Evolutionary conservation across 2,113 vertebrate genomes (phyloP).

Genomic region (Mesoclemmys tuberculata): DNA sequence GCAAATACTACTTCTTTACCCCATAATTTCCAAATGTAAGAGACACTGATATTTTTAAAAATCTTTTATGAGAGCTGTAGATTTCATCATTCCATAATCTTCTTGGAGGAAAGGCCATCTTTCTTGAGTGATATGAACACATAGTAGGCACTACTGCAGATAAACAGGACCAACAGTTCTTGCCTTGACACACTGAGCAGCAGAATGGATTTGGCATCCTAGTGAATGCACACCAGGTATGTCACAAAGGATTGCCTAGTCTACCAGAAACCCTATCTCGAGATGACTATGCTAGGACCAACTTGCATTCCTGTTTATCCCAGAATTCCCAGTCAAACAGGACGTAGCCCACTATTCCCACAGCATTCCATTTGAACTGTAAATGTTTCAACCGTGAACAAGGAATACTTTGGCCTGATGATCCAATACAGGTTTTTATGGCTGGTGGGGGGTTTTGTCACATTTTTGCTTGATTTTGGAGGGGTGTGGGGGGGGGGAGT

Average conservation of each 20-base stretch:
- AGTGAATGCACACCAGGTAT: neutral
- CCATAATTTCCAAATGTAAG: neutral
- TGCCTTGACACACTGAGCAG: neutral
- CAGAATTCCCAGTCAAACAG: neutral
- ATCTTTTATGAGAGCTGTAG: neutral
- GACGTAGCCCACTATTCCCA: neutral
- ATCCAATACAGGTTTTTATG: neutral
- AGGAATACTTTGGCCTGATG: neutral
- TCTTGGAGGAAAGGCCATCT: neutral
- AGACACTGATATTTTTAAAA: neutral
- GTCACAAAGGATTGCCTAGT: neutral
- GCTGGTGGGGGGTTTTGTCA: too few species aligned
- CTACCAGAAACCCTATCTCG: neutral
- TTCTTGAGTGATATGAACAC: neutral
- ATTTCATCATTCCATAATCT: neutral
- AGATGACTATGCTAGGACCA: neutral
- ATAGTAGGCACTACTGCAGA: neutral
- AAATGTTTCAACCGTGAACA: neutral
- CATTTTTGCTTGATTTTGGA: neutral
- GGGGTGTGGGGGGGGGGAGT: neutral
- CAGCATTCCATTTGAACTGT: neutral
- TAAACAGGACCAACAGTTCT: neutral
- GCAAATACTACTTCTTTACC: neutral
- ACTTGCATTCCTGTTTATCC: accelerated
- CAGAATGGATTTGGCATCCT: neutral